A percentile compares a stretch with the other conserved stretches of the same genome.
phyloP scores from a whole-genome alignment of 2,888 invertebrate species.

The Sinodicranocentrus sp. region DNA sequence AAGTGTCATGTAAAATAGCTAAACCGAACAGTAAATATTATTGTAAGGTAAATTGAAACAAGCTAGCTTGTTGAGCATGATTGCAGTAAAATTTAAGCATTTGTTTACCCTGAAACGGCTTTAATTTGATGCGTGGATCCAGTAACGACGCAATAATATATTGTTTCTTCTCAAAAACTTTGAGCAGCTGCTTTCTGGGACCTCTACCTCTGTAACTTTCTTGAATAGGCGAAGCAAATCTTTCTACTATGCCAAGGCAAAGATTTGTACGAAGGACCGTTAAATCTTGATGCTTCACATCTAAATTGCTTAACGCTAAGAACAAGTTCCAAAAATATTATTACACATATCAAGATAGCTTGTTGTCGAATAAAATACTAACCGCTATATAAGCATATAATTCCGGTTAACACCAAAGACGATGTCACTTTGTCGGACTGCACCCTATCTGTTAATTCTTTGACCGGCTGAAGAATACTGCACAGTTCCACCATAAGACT shows the following conservation, averaged over 20 bases:
- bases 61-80: too few relatives aligned
- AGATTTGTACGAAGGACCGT: neutral
- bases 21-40: too few relatives aligned
- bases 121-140: neutral
- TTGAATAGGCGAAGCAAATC: conserved; percentile 11
- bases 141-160: conserved; percentile 18
- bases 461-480: neutral
- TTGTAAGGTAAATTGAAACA: too few relatives aligned
- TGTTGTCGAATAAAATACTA: conserved; percentile 3
- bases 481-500: neutral
- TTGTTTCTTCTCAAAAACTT: conserved; percentile 17
- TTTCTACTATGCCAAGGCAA: neutral
- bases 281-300: neutral
- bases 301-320: conserved; percentile 1
- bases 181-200: conserved; percentile 25
- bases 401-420: conserved; percentile 11
- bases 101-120: conserved; percentile 18
- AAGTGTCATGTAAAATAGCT: too few relatives aligned
- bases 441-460: conserved; percentile 20
- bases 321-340: neutral
- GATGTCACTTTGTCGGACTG: conserved; percentile 35
- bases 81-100: neutral
- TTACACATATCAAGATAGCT: conserved; percentile 21
- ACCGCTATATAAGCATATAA: conserved; percentile 14
- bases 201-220: conserved; percentile 21